phyloP scores from a whole-genome alignment of 2,888 invertebrate species.

The Cosmia pyralina region DNA sequence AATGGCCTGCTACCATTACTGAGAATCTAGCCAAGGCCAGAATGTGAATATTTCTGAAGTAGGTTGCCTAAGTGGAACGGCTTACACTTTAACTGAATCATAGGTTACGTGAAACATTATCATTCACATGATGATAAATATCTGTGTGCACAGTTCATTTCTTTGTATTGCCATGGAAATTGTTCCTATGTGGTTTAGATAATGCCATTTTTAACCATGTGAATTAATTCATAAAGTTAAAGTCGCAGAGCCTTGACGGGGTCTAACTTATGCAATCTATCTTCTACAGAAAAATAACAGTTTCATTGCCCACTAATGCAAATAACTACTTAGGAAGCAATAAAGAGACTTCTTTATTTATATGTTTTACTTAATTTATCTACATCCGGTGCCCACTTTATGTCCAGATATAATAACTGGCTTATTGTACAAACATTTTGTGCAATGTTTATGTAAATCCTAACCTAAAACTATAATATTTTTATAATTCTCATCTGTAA shows the following conservation, averaged over 20 bases:
- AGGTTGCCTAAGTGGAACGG: constrained; percentile 77
- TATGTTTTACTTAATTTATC: constrained; percentile 7
- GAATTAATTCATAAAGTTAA: background rate
- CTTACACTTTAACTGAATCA: constrained; percentile 76
- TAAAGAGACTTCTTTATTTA: constrained; percentile 21
- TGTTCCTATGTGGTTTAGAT: constrained; percentile 4
- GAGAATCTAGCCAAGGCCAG: constrained; percentile 75
- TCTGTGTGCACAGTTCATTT: constrained; percentile 34
- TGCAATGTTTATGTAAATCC: constrained; percentile 29
- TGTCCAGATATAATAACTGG: constrained; percentile 7
- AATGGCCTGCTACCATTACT: constrained; percentile 72
- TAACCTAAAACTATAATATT: constrained; percentile 20
- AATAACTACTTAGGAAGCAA: background rate
- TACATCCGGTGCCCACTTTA: constrained; percentile 26
- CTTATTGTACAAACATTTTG: constrained; percentile 11
- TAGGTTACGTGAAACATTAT: constrained; percentile 68
- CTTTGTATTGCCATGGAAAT: constrained; percentile 27
- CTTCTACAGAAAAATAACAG: background rate
- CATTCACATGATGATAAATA: constrained; percentile 58
- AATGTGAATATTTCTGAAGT: constrained; percentile 78
- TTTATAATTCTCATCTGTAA: constrained; percentile 18
- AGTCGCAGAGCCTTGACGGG: background rate
- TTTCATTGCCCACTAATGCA: background rate
- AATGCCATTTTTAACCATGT: constrained; percentile 3
- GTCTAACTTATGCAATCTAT: background rate